Evolutionary conservation across 2,797 vertebrate genomes (phyloP).

Genomic region (Malurus splendens): DNA sequence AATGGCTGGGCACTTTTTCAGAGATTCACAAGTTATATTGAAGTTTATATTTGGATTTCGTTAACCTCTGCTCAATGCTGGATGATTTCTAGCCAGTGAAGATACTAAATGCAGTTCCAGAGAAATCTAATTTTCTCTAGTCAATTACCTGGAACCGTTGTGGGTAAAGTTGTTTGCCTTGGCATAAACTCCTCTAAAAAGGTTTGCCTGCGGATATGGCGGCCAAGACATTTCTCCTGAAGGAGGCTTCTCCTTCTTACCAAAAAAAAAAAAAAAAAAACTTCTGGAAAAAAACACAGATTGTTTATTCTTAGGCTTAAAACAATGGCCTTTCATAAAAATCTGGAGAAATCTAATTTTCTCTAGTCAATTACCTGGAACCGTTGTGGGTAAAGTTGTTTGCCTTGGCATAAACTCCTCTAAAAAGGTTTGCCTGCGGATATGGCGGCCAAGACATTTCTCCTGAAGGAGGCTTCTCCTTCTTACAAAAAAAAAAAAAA

Average conservation of each 20-base stretch:
- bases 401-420: neutral
- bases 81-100: neutral
- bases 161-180: neutral
- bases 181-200: neutral
- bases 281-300: constrained; percentile 1
- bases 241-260: neutral
- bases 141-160: neutral
- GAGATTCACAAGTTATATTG: neutral
- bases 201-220: neutral
- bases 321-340: constrained; percentile 12
- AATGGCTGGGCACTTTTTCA: neutral
- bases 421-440: neutral
- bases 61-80: neutral
- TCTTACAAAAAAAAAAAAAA: neutral
- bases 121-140: neutral
- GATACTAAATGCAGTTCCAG: neutral
- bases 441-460: neutral
- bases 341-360: neutral
- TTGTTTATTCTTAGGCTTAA: constrained; percentile 20
- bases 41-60: neutral
- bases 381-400: neutral
- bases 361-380: neutral
- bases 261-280: neutral
- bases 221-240: neutral
- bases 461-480: neutral